Evolutionary conservation across 2,888 invertebrate genomes (phyloP), one percentile per base, ranked within the genome.

Genomic region (Argyra leucocephala): DNA sequence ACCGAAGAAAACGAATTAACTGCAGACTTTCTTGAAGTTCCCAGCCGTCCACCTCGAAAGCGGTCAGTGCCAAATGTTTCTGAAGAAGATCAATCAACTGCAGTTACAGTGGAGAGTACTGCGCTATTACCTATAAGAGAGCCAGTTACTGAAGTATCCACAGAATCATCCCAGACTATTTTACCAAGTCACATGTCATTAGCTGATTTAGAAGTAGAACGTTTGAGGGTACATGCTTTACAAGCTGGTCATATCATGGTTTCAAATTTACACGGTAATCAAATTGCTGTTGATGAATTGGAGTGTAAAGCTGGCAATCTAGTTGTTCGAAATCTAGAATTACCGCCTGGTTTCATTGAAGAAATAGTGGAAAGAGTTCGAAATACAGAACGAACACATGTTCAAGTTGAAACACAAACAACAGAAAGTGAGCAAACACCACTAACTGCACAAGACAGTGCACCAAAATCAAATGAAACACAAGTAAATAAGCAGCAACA

Each of bases 201-300:
- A 1, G 81, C 82, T 26, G 90, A 91, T 74, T 82, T 92, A 67
- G 89, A 90, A 74, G 91, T 93, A 0, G 90, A 91, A 65, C 83
- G 88, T 63, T 76, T 93, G 22, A 89, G 86, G 69, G 91, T 92
- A 0, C 87, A 88, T 66, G 90, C 90, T 72, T 78, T 92, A 59
- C 87, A 90, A 75, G 91, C 92, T 0, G 87, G 86, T 65, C 90
- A 88, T 76, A 89, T 92, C 68, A 82, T 88, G 63, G 91, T 91
- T 0, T 90, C 91, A 0, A 90, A 91, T 76, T 85, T 92, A 67
- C 91, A 91, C 73, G 88, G 90, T 7, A 83, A 85, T 71, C 85
- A 87, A 48, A 82, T 92, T 69, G 86, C 85, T 69, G 86, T 90
- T 0, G 83, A 87, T 63, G 90, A 91, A 73, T 80, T 91, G 67